phyloP scores from a whole-genome alignment of 2,113 vertebrate species.

The Ophiodon elongatus region DNA sequence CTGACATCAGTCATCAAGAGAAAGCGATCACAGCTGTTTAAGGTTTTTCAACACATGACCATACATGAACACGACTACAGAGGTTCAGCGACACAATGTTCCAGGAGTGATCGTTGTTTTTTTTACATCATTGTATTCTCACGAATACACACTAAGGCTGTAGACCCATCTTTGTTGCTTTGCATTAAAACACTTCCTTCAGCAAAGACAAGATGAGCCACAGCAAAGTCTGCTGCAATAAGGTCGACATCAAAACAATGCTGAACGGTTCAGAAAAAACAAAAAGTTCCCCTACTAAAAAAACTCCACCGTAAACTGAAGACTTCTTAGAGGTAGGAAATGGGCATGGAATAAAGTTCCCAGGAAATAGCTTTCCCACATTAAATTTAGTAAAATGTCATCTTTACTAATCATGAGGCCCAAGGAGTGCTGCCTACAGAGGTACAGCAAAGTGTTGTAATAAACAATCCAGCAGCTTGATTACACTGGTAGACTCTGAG shows the following conservation, averaged over 20 bases:
- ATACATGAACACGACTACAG: conserved; percentile 49
- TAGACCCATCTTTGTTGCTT: conserved; percentile 1
- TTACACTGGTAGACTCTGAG: conserved; percentile 14
- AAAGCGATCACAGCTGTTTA: conserved; percentile 58
- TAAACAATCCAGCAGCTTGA: conserved; percentile 18
- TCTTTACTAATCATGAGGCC: conserved; percentile 14
- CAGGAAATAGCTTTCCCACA: conserved; percentile 22
- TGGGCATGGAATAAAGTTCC: conserved; percentile 33
- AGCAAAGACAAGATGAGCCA: conserved; percentile 27
- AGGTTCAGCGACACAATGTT: conserved; percentile 48
- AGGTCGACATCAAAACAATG: conserved; percentile 22
- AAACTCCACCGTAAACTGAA: conserved; percentile 50
- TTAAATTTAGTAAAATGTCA: conserved; percentile 8
- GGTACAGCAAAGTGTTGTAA: neutral
- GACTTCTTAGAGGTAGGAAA: conserved; percentile 70
- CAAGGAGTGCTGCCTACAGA: neutral
- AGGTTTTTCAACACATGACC: conserved; percentile 60
- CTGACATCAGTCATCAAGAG: conserved; percentile 39
- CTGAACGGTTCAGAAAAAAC: neutral
- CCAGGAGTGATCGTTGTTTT: conserved; percentile 36
- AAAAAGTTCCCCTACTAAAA: neutral
- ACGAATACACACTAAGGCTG: conserved; percentile 35
- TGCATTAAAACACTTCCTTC: conserved; percentile 14
- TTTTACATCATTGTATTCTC: conserved; percentile 22
- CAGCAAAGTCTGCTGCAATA: conserved; percentile 2